phyloP scores from a whole-genome alignment of 64 coral and sea anemone genomes.

The Montipora cactus region DNA sequence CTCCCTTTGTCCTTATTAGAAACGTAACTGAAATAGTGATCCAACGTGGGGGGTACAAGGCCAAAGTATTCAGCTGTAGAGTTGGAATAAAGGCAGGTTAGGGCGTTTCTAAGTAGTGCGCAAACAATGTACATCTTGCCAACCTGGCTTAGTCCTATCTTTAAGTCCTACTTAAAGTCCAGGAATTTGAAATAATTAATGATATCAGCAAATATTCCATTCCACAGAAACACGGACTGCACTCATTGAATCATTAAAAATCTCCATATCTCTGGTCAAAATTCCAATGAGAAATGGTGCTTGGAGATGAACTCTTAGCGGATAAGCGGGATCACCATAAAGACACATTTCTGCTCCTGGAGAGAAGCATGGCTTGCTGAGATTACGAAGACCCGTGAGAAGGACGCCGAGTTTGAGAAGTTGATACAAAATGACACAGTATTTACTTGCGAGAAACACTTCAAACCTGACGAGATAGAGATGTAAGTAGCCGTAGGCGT shows the following conservation, averaged over 20 bases:
- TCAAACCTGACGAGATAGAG: slow-evolving; percentile 31
- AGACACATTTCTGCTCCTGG: background rate
- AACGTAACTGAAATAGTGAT: slow-evolving; percentile 76
- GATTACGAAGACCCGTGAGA: slow-evolving; percentile 25
- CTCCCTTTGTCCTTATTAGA: slow-evolving; percentile 70
- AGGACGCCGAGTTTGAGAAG: slow-evolving; percentile 9
- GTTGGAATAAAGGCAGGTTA: slow-evolving; percentile 79
- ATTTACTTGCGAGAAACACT: slow-evolving; percentile 56
- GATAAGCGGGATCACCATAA: too few relatives aligned
- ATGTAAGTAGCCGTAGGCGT: slow-evolving; percentile 20
- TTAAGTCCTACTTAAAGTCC: too few relatives aligned
- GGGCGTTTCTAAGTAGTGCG: slow-evolving; percentile 78
- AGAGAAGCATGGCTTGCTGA: slow-evolving; percentile 26
- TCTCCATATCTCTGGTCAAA: too few relatives aligned
- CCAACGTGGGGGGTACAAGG: slow-evolving; percentile 73
- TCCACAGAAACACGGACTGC: too few relatives aligned
- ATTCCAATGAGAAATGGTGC: too few relatives aligned
- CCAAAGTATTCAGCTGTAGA: slow-evolving; percentile 84
- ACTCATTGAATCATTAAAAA: too few relatives aligned
- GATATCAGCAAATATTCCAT: too few relatives aligned
- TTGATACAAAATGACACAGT: slow-evolving; percentile 37
- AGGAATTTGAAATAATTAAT: too few relatives aligned
- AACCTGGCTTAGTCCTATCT: too few relatives aligned
- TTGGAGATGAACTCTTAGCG: too few relatives aligned
- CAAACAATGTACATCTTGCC: slow-evolving; percentile 22